A percentile compares a stretch with the other conserved stretches of the same genome.
phyloP scores from a whole-genome alignment of 2,113 vertebrate genomes.

The Sitta europaea region DNA sequence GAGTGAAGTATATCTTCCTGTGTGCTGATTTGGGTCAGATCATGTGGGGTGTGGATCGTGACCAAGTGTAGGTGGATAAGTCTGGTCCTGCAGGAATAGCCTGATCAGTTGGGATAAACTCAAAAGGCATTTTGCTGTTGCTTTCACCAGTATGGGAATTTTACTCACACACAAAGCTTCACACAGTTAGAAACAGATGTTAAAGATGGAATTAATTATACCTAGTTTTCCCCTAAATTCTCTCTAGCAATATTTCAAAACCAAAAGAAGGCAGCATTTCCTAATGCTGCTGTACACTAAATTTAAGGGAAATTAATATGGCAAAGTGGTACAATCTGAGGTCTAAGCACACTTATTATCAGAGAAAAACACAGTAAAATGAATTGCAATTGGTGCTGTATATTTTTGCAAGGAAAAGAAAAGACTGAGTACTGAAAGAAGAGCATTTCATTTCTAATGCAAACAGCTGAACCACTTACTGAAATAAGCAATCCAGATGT shows the following conservation, averaged over 20 bases:
- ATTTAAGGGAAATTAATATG: not conserved
- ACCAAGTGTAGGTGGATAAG: not conserved
- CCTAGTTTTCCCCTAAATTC: not conserved
- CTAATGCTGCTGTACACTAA: not conserved
- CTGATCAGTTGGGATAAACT: not conserved
- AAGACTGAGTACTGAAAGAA: not conserved
- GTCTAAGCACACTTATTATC: not conserved
- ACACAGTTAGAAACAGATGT: conserved; percentile 25
- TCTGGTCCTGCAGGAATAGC: not conserved
- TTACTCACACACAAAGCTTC: not conserved
- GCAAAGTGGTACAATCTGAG: not conserved
- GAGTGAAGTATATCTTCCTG: not conserved
- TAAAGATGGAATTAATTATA: conserved; percentile 36
- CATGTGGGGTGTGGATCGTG: not conserved
- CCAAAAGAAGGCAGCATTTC: not conserved
- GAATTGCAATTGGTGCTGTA: not conserved
- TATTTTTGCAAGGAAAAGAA: not conserved
- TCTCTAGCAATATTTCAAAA: not conserved
- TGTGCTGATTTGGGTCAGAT: not conserved
- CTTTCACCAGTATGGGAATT: not conserved
- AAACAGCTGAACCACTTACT: not conserved
- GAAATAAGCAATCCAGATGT: not conserved
- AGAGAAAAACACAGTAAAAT: not conserved
- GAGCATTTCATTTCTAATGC: not conserved
- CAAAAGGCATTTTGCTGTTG: not conserved